Conservation (phyloP, 2,113 vertebrate species). For the Dasyurus viverrinus region DNA sequence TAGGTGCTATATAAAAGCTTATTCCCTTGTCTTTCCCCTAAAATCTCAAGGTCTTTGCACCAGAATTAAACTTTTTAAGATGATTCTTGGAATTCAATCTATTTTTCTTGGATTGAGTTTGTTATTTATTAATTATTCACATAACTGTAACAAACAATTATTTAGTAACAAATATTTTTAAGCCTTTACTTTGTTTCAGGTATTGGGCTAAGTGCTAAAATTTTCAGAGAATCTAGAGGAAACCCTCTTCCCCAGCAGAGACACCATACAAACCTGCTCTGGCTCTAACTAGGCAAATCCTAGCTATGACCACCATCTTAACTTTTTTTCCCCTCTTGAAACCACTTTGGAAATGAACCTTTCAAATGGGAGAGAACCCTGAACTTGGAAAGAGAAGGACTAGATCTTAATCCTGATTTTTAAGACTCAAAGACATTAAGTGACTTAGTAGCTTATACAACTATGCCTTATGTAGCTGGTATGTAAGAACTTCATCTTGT, state of each 20-base stretch:
- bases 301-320: neutral
- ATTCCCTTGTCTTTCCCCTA: neutral
- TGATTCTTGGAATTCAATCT: neutral
- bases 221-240: neutral
- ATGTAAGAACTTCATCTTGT: neutral
- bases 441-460: neutral
- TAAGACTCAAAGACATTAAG: neutral
- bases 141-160: neutral
- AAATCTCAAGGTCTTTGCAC: neutral
- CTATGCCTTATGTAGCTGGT: neutral
- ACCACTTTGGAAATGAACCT: neutral
- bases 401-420: neutral
- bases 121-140: neutral
- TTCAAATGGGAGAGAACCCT: neutral
- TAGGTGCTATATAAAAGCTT: neutral
- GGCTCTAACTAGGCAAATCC: no score
- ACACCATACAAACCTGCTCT: neutral
- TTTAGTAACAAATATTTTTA: neutral
- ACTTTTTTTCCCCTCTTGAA: neutral
- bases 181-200: neutral
- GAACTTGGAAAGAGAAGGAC: neutral
- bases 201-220: neutral
- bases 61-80: neutral
- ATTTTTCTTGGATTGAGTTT: neutral
- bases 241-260: neutral